These are phyloP conservation scores for Epinotia ramella DNA, from an alignment of 2,888 invertebrate species.

Conservation along the genomic window DNA sequence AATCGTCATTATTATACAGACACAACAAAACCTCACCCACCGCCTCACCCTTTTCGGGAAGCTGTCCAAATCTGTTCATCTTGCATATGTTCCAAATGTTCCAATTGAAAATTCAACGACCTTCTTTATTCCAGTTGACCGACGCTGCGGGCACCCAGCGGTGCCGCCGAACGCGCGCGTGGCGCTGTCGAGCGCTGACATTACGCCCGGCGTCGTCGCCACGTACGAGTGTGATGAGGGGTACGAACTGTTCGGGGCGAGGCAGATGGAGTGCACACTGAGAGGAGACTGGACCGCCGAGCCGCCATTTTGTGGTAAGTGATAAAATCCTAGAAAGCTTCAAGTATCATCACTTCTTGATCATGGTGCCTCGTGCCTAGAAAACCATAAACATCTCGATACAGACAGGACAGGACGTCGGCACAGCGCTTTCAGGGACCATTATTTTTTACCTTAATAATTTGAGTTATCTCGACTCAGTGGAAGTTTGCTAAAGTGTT, in stretches of 20 bases:
- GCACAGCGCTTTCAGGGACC: no score
- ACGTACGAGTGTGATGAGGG: conserved; percentile 94
- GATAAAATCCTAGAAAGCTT: background rate
- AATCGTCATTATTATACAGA: no score
- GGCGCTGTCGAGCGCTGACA: conserved; percentile 84
- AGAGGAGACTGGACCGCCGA: conserved; percentile 92
- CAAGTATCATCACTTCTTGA: no score
- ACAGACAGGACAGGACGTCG: no score
- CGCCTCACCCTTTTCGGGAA: no score
- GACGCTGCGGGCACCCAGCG: conserved; percentile 92
- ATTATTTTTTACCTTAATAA: no score
- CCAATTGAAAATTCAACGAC: background rate
- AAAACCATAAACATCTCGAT: no score
- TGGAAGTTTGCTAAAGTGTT: no score
- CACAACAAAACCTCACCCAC: no score
- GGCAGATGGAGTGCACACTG: conserved; percentile 88
- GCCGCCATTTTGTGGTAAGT: conserved; percentile 92
- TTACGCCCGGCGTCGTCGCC: conserved; percentile 86
- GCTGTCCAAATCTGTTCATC: no score
- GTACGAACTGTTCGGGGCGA: conserved; percentile 94
- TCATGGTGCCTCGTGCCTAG: no score
- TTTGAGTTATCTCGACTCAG: no score
- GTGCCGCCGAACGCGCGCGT: conserved; percentile 94
- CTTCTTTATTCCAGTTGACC: conserved; percentile 65
- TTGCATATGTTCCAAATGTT: background rate